Base-by-base conservation (phyloP, 2,888 invertebrate species). In the Petrolisthes manimaculis region DNA sequence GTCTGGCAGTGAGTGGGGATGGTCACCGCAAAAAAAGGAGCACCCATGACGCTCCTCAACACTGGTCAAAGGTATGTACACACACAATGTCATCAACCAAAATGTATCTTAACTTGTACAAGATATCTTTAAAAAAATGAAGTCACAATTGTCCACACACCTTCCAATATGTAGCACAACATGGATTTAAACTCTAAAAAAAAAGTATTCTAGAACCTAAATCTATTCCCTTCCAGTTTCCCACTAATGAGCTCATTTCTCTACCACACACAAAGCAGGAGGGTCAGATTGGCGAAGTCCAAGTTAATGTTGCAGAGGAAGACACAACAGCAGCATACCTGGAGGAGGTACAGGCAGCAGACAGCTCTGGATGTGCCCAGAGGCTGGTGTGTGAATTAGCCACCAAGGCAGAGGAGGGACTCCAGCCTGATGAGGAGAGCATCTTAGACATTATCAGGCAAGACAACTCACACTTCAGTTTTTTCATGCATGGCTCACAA, bases 361-460 rank as follows among this genome's bases (percentile, higher is more conserved):
- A 86, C 51, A 9, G 69, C 21, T 24, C 86, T 18, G 51, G 80
- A 12, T 86, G 86, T 56, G 86, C 69, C 37, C 86, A 86, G 51
- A 56, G 86, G 37, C 56, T 86, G 18, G 86, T 86, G 14, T 86
- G 86, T 55, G 86, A 86, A 54, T n/a, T 86, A 9, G 86, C 86
- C 5, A 24, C 81, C n/a, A 69, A 56, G 37, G 51, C 67, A n/a
- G 67, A n/a, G 1, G 4, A 53, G 14, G 85, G 71, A 8, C 71
- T 85, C 4, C n/a, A 80, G 54, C 71, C 54, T 12, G 85, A 80
- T 54, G 85, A 85, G 9, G 69, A 71, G 54, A 53, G 24, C 4
- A n/a, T 85, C 14, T 69, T 85, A 2, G 69, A 85, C 5, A 14
- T 85, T 53, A 51, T 85, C 53, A 79, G 55, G 85, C 37, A 37